A percentile compares a stretch with the other conserved stretches of the same genome.
Evolutionary conservation across 2,113 vertebrate species (phyloP).

Genomic region (Peromyscus californicus): DNA sequence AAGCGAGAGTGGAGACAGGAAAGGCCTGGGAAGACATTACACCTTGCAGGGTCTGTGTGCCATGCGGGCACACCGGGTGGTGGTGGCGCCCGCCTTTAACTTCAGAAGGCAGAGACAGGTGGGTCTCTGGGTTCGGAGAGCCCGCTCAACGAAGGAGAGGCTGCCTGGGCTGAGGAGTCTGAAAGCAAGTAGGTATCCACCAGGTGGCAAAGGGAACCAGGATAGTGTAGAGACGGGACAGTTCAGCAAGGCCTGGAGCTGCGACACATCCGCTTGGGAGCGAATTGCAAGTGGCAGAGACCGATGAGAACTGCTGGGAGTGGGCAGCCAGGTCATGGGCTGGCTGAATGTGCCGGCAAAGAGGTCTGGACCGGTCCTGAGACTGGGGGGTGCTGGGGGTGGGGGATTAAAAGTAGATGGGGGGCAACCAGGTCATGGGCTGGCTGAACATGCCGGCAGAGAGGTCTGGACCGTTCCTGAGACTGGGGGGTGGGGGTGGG

Average conservation of each 20-base stretch:
- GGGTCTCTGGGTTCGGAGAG: background rate
- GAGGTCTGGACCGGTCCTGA: constrained; percentile 2
- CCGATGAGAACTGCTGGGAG: background rate
- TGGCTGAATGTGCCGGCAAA: background rate
- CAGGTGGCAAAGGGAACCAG: constrained; percentile 32
- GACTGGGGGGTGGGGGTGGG: background rate
- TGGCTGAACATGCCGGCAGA: background rate
- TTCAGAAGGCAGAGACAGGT: background rate
- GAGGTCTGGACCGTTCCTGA: constrained; percentile 2
- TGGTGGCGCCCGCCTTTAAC: background rate
- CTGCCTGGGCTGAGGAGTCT: constrained; percentile 27
- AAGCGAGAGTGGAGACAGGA: background rate
- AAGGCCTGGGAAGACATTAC: background rate
- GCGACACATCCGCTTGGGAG: background rate
- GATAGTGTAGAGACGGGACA: background rate
- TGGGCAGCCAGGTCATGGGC: background rate
- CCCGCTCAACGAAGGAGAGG: background rate
- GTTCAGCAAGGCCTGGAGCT: background rate
- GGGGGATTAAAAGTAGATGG: background rate
- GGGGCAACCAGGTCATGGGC: background rate
- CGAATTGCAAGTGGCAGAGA: background rate
- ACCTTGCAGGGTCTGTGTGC: background rate
- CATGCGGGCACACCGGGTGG: background rate
- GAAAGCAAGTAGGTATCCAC: background rate
- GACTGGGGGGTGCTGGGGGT: background rate